Conservation (phyloP, 1,140 invertebrate species). For the Hylyphantes graminicola region DNA sequence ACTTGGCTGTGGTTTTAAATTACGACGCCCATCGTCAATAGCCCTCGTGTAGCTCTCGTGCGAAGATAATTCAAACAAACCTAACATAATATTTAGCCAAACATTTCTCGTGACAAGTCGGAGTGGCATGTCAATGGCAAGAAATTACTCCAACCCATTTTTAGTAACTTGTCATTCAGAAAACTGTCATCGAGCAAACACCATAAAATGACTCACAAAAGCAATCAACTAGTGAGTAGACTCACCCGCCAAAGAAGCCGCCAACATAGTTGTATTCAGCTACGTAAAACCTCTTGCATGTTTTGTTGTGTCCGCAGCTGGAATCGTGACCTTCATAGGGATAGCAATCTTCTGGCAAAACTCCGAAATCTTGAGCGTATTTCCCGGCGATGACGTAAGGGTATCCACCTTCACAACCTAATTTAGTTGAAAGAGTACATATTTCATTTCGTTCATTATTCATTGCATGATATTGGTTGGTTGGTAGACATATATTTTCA, state of each 20-base stretch:
- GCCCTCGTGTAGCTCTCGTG: too few relatives aligned
- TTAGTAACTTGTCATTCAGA: too few relatives aligned
- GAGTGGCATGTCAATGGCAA: too few relatives aligned
- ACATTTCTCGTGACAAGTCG: too few relatives aligned
- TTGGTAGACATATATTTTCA: too few relatives aligned
- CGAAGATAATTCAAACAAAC: too few relatives aligned
- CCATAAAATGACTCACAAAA: too few relatives aligned
- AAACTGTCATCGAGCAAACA: too few relatives aligned
- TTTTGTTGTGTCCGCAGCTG: conserved; percentile 63
- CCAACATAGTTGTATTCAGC: conserved; percentile 70
- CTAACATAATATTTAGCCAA: too few relatives aligned
- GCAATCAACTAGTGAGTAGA: neutral
- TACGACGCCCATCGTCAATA: too few relatives aligned
- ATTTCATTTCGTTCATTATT: neutral
- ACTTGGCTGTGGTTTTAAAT: too few relatives aligned
- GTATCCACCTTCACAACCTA: conserved; percentile 72
- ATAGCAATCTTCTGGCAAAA: conserved; percentile 70
- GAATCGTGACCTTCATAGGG: conserved; percentile 69
- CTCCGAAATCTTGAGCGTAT: conserved; percentile 70
- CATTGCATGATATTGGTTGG: neutral
- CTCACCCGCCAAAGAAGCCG: conserved; percentile 69
- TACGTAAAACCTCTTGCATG: conserved; percentile 68
- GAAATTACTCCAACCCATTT: too few relatives aligned
- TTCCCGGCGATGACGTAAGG: conserved; percentile 72
- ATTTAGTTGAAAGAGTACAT: neutral